A percentile compares a stretch with the other conserved stretches of the same genome.
phyloP scores from a whole-genome alignment of 2,113 vertebrate species.

The Erinaceus europaeus region DNA sequence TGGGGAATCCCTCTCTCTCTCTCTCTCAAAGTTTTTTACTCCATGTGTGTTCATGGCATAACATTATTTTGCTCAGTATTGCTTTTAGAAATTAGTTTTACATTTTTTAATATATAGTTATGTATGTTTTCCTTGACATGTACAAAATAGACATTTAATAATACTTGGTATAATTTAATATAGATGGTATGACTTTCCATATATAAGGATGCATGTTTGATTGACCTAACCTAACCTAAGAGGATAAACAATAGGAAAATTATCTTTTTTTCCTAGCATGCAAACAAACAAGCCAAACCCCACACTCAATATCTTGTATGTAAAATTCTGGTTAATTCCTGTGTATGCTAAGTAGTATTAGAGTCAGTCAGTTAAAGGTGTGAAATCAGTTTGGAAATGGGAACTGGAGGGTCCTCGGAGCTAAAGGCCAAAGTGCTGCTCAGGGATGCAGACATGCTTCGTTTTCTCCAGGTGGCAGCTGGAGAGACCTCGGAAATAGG shows the following conservation, averaged over 20 bases:
- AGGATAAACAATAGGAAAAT: not conserved
- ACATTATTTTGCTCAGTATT: not conserved
- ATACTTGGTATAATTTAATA: not conserved
- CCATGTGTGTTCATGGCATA: not conserved
- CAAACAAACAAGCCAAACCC: too few species aligned
- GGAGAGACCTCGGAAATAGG: not conserved
- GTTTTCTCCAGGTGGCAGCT: not conserved
- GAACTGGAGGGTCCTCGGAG: not conserved
- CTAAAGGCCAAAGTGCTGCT: not conserved
- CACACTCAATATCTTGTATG: too few species aligned
- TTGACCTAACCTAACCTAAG: conserved; percentile 3
- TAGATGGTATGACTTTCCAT: not conserved
- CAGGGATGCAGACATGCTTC: not conserved
- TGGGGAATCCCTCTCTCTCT: not conserved
- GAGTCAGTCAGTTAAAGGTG: not conserved
- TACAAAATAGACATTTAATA: not conserved
- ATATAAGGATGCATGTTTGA: not conserved
- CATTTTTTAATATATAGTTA: not conserved
- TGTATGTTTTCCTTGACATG: not conserved
- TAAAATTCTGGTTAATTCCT: too few species aligned
- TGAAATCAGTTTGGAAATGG: not conserved
- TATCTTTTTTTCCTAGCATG: too few species aligned
- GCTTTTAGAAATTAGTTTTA: conserved; percentile 17
- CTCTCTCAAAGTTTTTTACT: not conserved
- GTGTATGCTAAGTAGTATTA: not conserved